Evolutionary conservation across 2,888 invertebrate species (phyloP), one percentile per base, ranked within the genome.

Genomic region (Harpagoxenus sublaevis): DNA sequence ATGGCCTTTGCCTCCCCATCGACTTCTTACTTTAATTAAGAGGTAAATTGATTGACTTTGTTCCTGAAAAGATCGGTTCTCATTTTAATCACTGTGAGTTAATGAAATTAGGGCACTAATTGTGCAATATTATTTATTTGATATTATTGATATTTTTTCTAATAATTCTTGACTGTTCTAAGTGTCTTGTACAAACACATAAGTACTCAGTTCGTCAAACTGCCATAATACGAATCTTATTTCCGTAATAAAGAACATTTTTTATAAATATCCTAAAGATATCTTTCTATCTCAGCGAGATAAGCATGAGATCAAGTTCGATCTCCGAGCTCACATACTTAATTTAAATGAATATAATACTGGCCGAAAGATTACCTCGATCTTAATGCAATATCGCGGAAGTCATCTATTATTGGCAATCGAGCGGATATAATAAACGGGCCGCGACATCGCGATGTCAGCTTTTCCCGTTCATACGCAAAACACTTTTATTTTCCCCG

Each of bases 361-460:
- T 53, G 53, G 3, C 23, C 9, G 35, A 12, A 39, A 23, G 57
- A 45, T 60, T 39, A 74, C 18, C 71, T 71, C 73, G 12, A 45
- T n/a, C 60, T 57, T 45, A 71, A 57, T 57, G 35, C 45, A 12
- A 57, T 39, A 60, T 60, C 31, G 48, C 23, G 48, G 4, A 57
- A 60, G 18, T 79, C 73, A n/a, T 42, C 28, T 31, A 28, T 78
- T 78, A 74, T 73, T 60, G 45, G 42, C 23, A 42, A 70, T 55
- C 31, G 45, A 23, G 39, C 39, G 39, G 48, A 18, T 23, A 60
- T 68, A 68, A 68, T 74, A 12, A 39, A 23, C 18, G 35, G 1
- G 6, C 6, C 48, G 42, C 48, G 23, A 48, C 9, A 60, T 35
- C 39, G 48, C 60, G 35, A 68, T 51, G 74, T 81, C 79, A 74